Conservation (phyloP, 1,140 invertebrate species). For the Drosophila repletoides region DNA sequence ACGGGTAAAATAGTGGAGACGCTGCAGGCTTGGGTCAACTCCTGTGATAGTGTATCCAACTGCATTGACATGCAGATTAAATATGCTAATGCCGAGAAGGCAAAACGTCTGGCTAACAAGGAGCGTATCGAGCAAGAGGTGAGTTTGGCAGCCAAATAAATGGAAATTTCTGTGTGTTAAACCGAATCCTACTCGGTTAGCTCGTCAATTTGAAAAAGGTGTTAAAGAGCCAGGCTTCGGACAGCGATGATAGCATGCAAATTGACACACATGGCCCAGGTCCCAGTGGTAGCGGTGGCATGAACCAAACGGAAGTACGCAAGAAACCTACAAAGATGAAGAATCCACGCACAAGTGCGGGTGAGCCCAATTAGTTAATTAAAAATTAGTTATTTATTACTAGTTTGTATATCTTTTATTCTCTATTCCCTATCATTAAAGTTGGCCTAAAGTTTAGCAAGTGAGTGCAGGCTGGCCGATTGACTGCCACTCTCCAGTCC, state of each 20-base stretch:
- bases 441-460: slow-evolving; percentile 68
- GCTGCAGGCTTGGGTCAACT: slow-evolving; percentile 94
- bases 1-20: slow-evolving; percentile 90
- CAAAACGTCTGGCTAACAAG: slow-evolving; percentile 90
- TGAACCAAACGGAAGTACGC: slow-evolving; percentile 61
- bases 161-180: neutral
- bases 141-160: slow-evolving; percentile 35
- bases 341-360: slow-evolving; percentile 58
- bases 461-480: slow-evolving; percentile 51
- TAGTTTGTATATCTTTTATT: neutral
- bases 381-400: too few species aligned
- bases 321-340: slow-evolving; percentile 77
- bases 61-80: slow-evolving; percentile 95
- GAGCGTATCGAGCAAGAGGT: slow-evolving; percentile 94
- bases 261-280: slow-evolving; percentile 84
- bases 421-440: neutral
- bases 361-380: too few species aligned
- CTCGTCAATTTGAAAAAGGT: slow-evolving; percentile 92
- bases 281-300: slow-evolving; percentile 52
- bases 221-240: slow-evolving; percentile 87
- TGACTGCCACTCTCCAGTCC: slow-evolving; percentile 14
- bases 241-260: slow-evolving; percentile 85
- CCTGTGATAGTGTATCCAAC: slow-evolving; percentile 93
- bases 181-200: slow-evolving; percentile 81
- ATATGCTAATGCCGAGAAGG: slow-evolving; percentile 93